Percentiles rank a stretch among this genome's conserved stretches.
Conservation (phyloP, 2,797 vertebrate species). For the Sebastes minor region DNA sequence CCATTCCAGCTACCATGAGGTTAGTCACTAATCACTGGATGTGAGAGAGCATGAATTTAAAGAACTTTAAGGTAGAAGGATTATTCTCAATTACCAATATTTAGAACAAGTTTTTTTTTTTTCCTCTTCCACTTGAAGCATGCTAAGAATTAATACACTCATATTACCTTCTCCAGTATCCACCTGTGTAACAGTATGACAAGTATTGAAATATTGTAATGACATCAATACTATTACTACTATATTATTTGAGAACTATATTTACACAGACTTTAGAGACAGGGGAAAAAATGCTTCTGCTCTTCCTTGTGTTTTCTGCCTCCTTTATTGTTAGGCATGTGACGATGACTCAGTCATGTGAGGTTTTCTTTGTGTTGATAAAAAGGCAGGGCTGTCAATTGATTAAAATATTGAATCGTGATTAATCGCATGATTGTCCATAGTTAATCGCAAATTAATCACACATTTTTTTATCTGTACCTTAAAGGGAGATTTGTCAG, state of each 20-base stretch:
- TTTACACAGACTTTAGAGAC: neutral
- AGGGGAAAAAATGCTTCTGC: neutral
- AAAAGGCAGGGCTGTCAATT: neutral
- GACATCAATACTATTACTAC: neutral
- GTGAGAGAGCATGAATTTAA: neutral
- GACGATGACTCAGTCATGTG: neutral
- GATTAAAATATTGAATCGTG: too few species aligned
- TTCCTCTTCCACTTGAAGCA: neutral
- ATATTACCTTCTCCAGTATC: neutral
- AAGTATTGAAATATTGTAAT: neutral
- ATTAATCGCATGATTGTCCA: too few species aligned
- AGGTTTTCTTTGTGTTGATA: neutral
- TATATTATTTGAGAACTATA: neutral
- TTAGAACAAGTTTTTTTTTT: neutral
- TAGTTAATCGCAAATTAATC: too few species aligned
- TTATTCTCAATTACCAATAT: neutral
- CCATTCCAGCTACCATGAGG: slow-evolving; percentile 66
- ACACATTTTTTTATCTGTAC: too few species aligned
- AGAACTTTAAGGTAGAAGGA: neutral
- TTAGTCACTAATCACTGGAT: slow-evolving; percentile 27
- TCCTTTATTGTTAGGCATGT: neutral
- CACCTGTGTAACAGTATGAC: neutral
- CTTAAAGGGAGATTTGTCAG: too few species aligned
- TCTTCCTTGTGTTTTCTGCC: neutral
- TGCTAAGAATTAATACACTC: neutral